These are phyloP conservation scores for Atherix ibis DNA, from an alignment of 2,888 invertebrate genomes.

Conservation along the genomic window DNA sequence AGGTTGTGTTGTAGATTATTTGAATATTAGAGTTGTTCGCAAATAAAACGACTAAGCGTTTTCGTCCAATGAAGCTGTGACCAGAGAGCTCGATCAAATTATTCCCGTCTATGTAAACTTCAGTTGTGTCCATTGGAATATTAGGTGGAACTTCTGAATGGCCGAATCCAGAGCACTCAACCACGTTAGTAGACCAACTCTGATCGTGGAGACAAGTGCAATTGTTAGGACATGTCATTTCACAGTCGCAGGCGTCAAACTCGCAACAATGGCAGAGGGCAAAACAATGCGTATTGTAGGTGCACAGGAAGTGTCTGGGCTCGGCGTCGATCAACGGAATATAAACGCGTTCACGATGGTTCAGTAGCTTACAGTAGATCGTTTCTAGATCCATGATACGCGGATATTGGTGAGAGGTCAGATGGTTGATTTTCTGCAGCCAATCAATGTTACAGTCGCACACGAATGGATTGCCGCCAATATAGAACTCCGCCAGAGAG, in stretches of 20 bases:
- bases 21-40: slow-evolving; percentile 80
- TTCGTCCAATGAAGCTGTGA: slow-evolving; percentile 82
- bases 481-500: slow-evolving; percentile 75
- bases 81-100: slow-evolving; percentile 72
- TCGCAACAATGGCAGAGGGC: slow-evolving; percentile 92
- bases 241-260: slow-evolving; percentile 93
- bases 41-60: slow-evolving; percentile 72
- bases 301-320: slow-evolving; percentile 79
- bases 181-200: slow-evolving; percentile 83
- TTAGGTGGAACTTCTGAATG: slow-evolving; percentile 71
- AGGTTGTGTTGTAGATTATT: slow-evolving; percentile 74
- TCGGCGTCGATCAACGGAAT: slow-evolving; percentile 76
- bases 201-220: slow-evolving; percentile 93
- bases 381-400: slow-evolving; percentile 78
- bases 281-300: slow-evolving; percentile 85
- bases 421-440: slow-evolving; percentile 80
- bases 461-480: slow-evolving; percentile 85
- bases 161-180: slow-evolving; percentile 71
- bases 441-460: slow-evolving; percentile 95
- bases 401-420: slow-evolving; percentile 74
- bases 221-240: slow-evolving; percentile 88
- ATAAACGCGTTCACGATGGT: slow-evolving; percentile 69
- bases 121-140: slow-evolving; percentile 91
- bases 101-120: slow-evolving; percentile 86
- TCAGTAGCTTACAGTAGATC: slow-evolving; percentile 74